Evolutionary conservation across 2,797 vertebrate genomes (phyloP).

Genomic region (Bradypodion ventrale): DNA sequence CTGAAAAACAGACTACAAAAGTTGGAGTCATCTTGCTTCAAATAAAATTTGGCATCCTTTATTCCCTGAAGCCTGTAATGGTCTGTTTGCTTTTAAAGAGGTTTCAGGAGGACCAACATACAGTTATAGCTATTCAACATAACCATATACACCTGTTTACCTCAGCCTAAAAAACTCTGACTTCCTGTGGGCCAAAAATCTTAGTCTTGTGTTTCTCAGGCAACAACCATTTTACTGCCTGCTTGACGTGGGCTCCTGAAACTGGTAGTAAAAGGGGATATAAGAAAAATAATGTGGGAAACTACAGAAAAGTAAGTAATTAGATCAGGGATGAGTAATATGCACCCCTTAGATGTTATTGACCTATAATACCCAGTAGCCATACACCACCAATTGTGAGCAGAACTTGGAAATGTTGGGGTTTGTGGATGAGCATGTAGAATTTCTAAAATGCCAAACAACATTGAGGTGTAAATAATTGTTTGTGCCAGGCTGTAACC

Average conservation of each 20-base stretch:
- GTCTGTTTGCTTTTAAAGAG: conserved; percentile 31
- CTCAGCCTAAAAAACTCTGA: background rate
- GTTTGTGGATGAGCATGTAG: too few relatives aligned
- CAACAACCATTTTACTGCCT: background rate
- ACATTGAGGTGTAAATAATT: too few relatives aligned
- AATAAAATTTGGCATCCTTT: conserved; percentile 52
- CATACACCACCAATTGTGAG: too few relatives aligned
- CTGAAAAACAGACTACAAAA: conserved; percentile 53
- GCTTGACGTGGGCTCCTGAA: background rate
- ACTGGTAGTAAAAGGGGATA: too few relatives aligned
- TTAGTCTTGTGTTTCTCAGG: background rate
- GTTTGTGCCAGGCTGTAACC: too few relatives aligned
- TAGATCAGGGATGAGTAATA: background rate
- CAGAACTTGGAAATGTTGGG: too few relatives aligned
- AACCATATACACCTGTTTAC: background rate
- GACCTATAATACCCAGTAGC: too few relatives aligned
- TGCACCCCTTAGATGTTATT: background rate
- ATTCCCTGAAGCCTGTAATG: conserved; percentile 38
- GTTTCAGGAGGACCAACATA: background rate
- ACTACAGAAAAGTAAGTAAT: background rate
- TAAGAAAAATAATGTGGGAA: background rate
- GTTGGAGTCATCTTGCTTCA: conserved; percentile 54
- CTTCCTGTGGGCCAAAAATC: background rate
- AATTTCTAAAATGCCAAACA: too few relatives aligned
- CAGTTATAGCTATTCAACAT: background rate